Evolutionary conservation across 2,113 vertebrate genomes (phyloP), one percentile per base, ranked within the genome.

Genomic region (Chrysochloris asiatica): DNA sequence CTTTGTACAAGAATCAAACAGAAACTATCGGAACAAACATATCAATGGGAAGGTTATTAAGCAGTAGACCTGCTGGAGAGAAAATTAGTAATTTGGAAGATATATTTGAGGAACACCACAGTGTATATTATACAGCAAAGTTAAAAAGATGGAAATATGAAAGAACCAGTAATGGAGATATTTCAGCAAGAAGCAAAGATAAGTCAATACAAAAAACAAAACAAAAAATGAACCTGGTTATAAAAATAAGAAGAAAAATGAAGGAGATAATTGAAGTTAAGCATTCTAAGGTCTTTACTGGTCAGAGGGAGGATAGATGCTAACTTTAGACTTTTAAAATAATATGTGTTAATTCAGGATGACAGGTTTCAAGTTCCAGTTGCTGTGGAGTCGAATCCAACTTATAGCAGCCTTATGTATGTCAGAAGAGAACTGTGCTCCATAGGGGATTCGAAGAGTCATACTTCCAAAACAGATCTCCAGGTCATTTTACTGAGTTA

Each of bases 241-340:
- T 38, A 59, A 72, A 63, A 92, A 71, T 28, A 90, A 14, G 9
- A 88, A 30, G n/a, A 45, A 89, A 93, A 36, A 0, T 76, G 17
- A 48, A 85, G 4, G 4, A 1, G 11, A 54, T 73, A 38, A 83
- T 28, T 86, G 72, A 86, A 43, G 2, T 36, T 84, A 59, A 86
- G 73, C 47, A 65, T 63, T 83, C 63, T 47, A 63, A 38, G 6
- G 36, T 16, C 59, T 77, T 75, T 82, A 8, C 59, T 88, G 47
- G 50, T 92, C 19, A 89, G 47, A 59, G 76, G 36, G 54, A 82
- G 28, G 21, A 78, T 54, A 47, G n/a, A 48, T 50, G 14, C 43
- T 59, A 91, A 36, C n/a, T 90, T 83, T 80, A 86, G 48, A 92
- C 41, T 80, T 88, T 10, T 81, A 9, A 93, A 93, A 73, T 26